Evolutionary conservation across 1,140 invertebrate genomes (phyloP).

Genomic region (Micrasema longulum): DNA sequence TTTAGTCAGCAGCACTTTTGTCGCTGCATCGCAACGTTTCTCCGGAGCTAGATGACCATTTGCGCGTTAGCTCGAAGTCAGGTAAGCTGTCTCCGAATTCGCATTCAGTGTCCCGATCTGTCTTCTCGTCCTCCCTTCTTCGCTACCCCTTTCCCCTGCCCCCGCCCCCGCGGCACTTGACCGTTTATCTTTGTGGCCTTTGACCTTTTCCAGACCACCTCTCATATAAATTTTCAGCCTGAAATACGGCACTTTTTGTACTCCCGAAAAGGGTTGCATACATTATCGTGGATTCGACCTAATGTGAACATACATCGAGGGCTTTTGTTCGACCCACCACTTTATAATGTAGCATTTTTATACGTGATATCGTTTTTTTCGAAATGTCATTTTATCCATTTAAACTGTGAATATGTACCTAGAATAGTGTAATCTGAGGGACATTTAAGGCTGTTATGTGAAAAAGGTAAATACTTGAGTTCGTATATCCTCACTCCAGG

Average conservation of each 20-base stretch:
- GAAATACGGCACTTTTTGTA: conserved; percentile 46
- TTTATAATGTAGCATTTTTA: conserved; percentile 8
- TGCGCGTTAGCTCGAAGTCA: too few species aligned
- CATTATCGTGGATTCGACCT: conserved; percentile 33
- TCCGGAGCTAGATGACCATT: too few species aligned
- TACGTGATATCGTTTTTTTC: neutral
- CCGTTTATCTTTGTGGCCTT: conserved; percentile 49
- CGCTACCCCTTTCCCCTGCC: neutral
- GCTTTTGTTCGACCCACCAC: conserved; percentile 9
- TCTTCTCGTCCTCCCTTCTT: neutral
- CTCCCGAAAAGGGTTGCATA: conserved; percentile 47
- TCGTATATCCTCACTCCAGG: too few species aligned
- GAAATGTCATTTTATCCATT: neutral
- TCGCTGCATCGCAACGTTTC: too few species aligned
- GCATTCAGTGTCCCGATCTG: neutral
- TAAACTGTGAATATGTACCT: too few species aligned
- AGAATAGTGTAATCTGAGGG: too few species aligned
- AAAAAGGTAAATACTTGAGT: too few species aligned
- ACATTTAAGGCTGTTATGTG: too few species aligned
- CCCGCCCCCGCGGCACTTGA: conserved; percentile 30
- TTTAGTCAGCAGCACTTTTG: too few species aligned
- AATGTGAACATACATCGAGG: conserved; percentile 3
- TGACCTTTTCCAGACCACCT: conserved; percentile 49
- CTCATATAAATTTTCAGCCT: conserved; percentile 50
- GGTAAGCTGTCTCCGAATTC: neutral